phyloP scores from a whole-genome alignment of 2,797 vertebrate genomes.

The Perodicticus potto region DNA sequence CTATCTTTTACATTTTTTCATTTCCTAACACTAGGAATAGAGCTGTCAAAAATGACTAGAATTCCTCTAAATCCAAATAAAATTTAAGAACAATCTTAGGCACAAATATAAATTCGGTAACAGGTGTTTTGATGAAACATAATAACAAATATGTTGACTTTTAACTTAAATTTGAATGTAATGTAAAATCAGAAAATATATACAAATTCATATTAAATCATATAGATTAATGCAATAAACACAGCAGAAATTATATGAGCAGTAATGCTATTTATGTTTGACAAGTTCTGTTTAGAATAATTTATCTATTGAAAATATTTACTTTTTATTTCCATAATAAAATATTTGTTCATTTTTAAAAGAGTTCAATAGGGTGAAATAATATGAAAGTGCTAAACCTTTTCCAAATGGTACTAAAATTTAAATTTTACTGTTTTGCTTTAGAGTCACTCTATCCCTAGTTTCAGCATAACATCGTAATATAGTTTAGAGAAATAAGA shows the following conservation, averaged over 20 bases:
- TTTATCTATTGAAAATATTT: background rate
- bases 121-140: background rate
- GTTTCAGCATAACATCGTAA: background rate
- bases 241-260: background rate
- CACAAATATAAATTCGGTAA: background rate
- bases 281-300: constrained; percentile 10
- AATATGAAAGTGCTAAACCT: background rate
- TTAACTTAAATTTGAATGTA: background rate
- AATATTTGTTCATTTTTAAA: constrained; percentile 11
- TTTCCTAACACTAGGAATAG: background rate
- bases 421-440: background rate
- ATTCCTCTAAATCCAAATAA: background rate
- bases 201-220: background rate
- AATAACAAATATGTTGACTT: constrained; percentile 31
- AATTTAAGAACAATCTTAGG: background rate
- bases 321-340: background rate
- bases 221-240: background rate
- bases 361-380: background rate
- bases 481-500: constrained; percentile 32
- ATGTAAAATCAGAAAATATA: background rate
- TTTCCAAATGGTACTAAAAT: constrained; percentile 2
- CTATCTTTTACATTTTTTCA: background rate
- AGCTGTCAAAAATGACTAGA: background rate
- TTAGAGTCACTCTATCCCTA: background rate
- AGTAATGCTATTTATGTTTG: background rate